Base-by-base conservation (phyloP, 2,113 vertebrate genomes). In the Setophaga kirtlandii region DNA sequence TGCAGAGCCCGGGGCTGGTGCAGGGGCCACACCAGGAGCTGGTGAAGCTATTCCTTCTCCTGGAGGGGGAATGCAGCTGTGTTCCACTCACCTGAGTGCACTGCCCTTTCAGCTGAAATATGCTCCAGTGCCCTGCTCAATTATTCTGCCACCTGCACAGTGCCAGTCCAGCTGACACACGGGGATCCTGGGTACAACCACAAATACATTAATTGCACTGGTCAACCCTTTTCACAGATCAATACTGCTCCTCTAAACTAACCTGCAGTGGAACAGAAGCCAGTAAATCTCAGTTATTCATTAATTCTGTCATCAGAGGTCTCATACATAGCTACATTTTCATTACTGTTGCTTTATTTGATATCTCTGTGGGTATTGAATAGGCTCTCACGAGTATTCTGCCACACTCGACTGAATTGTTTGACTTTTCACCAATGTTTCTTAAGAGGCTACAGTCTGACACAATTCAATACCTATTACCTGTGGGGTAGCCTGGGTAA, bases 301-400 rank as follows among this genome's bases (percentile, higher is more conserved):
- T 83, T 94, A 93, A 82, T 79, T 78, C 55, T 76, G 46, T 2
- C 84, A 47, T 77, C 70, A 77, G 85, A 44, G 12, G 22, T 68
- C 47, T 50, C 9, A 4, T 27, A 16, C 55, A 16, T 27, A 69
- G 35, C 35, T 79, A 67, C 25, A 69, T 74, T 95, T 91, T 90
- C 64, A 94, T 90, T 92, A 42, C 16, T 58, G 41, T 46, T 83
- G 39, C 31, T 93, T 69, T 83, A 73, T 67, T 95, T 92, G 64
- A 50, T 86, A 76, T 73, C 69, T 82, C 84, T 67, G 56, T 83
- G 68, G 81, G n/a, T 69, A 67, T 11, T 60, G 78, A 84, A 89
- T 4, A 58, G 15, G 50, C 14, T 76, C 75, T 83, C 64, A 46
- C 0, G 17, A 83, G 49, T 79, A 83, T 91, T 85, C 55, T 79